Percentiles rank a stretch among this genome's conserved stretches.
Evolutionary conservation across 1,140 invertebrate species (phyloP).

Genomic region (Melitaea cinxia): DNA sequence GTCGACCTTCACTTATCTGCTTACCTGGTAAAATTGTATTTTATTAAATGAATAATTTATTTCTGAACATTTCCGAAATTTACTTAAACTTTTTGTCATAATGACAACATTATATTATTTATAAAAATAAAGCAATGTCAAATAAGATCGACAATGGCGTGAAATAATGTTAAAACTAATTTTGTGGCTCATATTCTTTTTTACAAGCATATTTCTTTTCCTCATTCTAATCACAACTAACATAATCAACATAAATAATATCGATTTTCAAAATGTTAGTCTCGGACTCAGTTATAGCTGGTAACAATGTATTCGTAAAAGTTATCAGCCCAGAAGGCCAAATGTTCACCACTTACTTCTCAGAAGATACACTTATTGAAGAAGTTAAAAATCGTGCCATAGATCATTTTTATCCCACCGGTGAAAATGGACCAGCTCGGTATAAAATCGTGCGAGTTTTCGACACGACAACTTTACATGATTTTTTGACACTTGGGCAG

Average conservation of each 20-base stretch:
- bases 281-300: conserved; percentile 49
- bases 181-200: conserved; percentile 50
- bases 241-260: conserved; percentile 33
- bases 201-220: conserved; percentile 57
- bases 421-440: conserved; percentile 54
- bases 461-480: conserved; percentile 61
- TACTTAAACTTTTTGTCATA: too few species aligned
- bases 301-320: conserved; percentile 58
- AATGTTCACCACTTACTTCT: conserved; percentile 54
- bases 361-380: conserved; percentile 68
- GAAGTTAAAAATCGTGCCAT: conserved; percentile 66
- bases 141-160: conserved; percentile 3
- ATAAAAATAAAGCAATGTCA: conserved; percentile 8
- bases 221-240: conserved; percentile 46
- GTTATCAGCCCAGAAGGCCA: conserved; percentile 66
- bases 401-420: conserved; percentile 68
- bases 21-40: too few species aligned
- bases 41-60: too few species aligned
- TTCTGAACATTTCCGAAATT: too few species aligned
- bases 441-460: conserved; percentile 68
- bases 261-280: conserved; percentile 52
- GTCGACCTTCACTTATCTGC: too few species aligned
- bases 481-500: conserved; percentile 63
- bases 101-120: not conserved
- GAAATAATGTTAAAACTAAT: conserved; percentile 36